Evolutionary conservation across 2,888 invertebrate genomes (phyloP), one percentile per base, ranked within the genome.

Genomic region (Seira sanloemensis): DNA sequence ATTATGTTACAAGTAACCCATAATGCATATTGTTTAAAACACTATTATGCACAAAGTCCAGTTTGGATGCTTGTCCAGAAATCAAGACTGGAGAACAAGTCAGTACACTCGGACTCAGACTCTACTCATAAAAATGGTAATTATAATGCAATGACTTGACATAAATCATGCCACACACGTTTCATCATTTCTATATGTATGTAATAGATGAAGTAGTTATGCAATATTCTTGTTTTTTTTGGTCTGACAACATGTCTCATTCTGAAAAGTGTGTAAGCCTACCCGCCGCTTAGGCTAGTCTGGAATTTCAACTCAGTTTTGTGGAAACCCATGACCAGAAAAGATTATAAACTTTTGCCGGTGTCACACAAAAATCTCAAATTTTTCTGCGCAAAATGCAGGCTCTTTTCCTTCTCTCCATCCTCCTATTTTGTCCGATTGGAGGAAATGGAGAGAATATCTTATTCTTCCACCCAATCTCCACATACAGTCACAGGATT

Each of bases 391-490:
- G 37, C 12, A 7, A 12, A 37, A 12, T 37, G 19, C 66, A 19
- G 1, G 16, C 18, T 65, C 12, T 62, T 12, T 62, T 19, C 62
- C 9, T 12, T 18, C 46, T 46, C 46, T 1, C 12, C 2, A 65
- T 24, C 4, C 16, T 25, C 12, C 16, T 16, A 26, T 18, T 69
- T 37, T 12, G 4, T 37, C 37, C 37, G 2, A 0, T 23, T 18
- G 27, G 12, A 24, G 72, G 65, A 21, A 54, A 21, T 1, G 50
- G 66, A 9, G 77, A 80, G 25, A 86, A 86, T 27, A 86, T 86
- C 27, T 37, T 86, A 16, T 86, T 86, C 62, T 86, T 78, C 24
- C 79, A 75, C 46, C 84, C 75, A 2, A 24, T 86, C 0, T 76
- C 77, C 1, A 79, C 78, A 1, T 80, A 76, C 54, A 69, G 67